phyloP scores from a whole-genome alignment of 2,797 vertebrate species.

The Cirrhinus mrigala region DNA sequence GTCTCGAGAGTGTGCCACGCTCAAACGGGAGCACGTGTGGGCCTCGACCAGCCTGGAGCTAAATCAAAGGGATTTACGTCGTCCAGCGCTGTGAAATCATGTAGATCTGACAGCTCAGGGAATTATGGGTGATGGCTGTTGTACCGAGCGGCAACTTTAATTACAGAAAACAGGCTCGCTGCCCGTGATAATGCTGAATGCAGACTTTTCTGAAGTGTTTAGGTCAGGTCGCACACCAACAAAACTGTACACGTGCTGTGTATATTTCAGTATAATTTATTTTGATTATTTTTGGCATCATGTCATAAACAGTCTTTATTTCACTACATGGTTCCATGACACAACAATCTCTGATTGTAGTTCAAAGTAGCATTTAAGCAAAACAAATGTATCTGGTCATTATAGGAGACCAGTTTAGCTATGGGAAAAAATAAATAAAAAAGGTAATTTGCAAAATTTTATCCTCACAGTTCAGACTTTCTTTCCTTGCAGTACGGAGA shows the following conservation, averaged over 20 bases:
- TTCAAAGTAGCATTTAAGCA: not conserved
- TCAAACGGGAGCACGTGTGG: slow-evolving; percentile 37
- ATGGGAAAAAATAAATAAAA: not conserved
- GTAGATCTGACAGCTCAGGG: slow-evolving; percentile 35
- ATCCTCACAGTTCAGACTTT: not conserved
- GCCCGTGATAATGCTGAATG: not conserved
- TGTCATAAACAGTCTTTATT: slow-evolving; percentile 47
- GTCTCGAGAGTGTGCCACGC: slow-evolving; percentile 29
- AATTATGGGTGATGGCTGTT: slow-evolving; percentile 36
- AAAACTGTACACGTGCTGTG: not conserved
- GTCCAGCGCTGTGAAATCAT: slow-evolving; percentile 18
- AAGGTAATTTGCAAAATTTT: not conserved
- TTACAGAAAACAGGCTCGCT: slow-evolving; percentile 31
- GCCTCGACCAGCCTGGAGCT: slow-evolving; percentile 2
- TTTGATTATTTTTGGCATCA: slow-evolving; percentile 43
- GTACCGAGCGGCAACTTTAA: slow-evolving; percentile 36
- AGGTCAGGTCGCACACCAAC: slow-evolving; percentile 11
- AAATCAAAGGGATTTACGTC: slow-evolving; percentile 40
- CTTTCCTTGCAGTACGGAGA: not conserved
- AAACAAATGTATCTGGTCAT: slow-evolving; percentile 5
- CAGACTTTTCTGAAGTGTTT: slow-evolving; percentile 6
- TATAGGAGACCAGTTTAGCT: not conserved
- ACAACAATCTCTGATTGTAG: slow-evolving; percentile 17
- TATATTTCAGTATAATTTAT: slow-evolving; percentile 44
- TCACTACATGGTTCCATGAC: slow-evolving; percentile 29